phyloP scores from a whole-genome alignment of 2,113 vertebrate species.

The Microcebus tavaratra region DNA sequence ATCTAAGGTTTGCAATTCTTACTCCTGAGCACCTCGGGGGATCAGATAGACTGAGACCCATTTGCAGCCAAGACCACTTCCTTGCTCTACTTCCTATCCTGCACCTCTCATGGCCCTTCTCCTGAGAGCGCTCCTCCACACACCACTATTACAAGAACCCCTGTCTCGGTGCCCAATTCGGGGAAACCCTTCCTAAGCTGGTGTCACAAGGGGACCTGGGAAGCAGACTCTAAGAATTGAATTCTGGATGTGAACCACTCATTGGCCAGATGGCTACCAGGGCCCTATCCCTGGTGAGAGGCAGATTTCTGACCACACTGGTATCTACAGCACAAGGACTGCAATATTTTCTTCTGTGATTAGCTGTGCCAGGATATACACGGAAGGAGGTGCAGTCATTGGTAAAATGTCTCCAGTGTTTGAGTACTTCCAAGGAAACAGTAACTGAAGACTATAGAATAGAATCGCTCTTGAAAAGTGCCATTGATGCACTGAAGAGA shows the following conservation, averaged over 20 bases:
- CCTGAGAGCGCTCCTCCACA: neutral
- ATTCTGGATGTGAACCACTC: neutral
- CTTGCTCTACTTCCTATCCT: neutral
- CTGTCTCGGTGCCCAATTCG: neutral
- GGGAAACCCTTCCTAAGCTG: neutral
- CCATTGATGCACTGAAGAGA: neutral
- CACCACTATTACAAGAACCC: neutral
- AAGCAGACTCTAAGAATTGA: neutral
- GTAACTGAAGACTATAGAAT: neutral
- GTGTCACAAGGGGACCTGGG: neutral
- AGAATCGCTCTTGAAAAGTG: neutral
- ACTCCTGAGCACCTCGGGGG: neutral
- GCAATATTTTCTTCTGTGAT: neutral
- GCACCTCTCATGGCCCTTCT: neutral
- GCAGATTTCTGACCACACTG: too few relatives aligned
- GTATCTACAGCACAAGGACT: neutral
- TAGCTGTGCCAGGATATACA: neutral
- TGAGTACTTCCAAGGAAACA: neutral
- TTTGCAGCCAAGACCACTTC: neutral
- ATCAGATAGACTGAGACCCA: neutral
- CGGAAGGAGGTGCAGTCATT: neutral
- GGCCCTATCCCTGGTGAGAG: neutral
- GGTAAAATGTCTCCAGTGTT: neutral
- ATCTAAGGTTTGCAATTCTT: neutral
- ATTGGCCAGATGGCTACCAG: too few relatives aligned